phyloP scores from a whole-genome alignment of 2,113 vertebrate genomes.

The Tragulus kanchil region DNA sequence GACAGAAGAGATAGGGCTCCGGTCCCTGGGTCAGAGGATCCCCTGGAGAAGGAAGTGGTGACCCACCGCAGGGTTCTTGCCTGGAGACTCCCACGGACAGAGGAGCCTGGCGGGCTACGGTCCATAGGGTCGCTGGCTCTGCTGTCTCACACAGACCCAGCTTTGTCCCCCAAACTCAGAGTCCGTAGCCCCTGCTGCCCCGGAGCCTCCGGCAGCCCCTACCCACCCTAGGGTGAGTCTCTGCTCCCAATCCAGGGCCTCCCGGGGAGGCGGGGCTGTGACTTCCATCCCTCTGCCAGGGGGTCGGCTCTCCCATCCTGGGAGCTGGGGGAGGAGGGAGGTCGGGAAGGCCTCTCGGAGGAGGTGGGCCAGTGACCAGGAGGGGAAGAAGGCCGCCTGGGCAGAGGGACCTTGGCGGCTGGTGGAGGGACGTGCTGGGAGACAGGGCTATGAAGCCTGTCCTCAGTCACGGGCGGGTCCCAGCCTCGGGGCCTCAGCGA shows the following conservation, averaged over 20 bases:
- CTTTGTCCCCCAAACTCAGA: background rate
- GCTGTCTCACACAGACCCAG: too few species aligned
- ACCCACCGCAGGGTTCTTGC: background rate
- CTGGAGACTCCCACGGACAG: background rate
- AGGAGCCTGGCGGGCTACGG: background rate
- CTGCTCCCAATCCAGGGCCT: background rate
- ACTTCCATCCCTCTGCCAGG: background rate
- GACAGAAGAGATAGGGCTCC: background rate
- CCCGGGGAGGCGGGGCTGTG: background rate
- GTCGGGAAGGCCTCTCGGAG: background rate
- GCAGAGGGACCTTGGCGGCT: background rate
- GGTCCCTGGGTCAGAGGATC: background rate
- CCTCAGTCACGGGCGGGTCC: background rate
- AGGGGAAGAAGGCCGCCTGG: background rate
- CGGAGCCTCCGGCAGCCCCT: background rate
- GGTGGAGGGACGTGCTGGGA: background rate
- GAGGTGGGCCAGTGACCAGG: background rate
- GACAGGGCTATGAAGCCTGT: background rate
- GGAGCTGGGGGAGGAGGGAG: background rate
- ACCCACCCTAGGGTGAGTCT: background rate
- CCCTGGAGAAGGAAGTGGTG: background rate
- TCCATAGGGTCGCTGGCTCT: background rate
- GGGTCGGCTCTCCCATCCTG: background rate
- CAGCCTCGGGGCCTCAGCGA: accelerated
- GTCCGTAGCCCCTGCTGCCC: background rate